Conservation (phyloP, 2,888 invertebrate genomes). For the Lagria hirta region DNA sequence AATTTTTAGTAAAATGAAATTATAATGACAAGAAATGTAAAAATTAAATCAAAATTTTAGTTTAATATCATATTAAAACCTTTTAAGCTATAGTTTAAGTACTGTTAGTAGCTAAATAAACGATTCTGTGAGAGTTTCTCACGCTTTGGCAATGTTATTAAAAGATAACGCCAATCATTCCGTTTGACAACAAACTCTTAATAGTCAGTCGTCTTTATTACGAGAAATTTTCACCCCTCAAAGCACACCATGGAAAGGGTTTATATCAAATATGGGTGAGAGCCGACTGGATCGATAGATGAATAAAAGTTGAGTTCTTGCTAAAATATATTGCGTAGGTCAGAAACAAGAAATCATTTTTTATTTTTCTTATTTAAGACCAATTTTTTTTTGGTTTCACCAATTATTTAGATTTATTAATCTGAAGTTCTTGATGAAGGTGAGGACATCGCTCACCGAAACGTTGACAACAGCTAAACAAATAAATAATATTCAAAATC, state of each 20-base stretch:
- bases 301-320: slow-evolving; percentile 21
- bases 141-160: slow-evolving; percentile 6
- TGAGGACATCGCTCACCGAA: too few relatives aligned
- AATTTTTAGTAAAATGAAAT: too few relatives aligned
- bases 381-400: too few relatives aligned
- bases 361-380: slow-evolving; percentile 5
- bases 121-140: slow-evolving; percentile 5
- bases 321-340: slow-evolving; percentile 15
- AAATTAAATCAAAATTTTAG: too few relatives aligned
- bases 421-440: too few relatives aligned
- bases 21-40: too few relatives aligned
- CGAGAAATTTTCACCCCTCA: slow-evolving; percentile 9
- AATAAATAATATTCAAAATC: too few relatives aligned
- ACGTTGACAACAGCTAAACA: too few relatives aligned
- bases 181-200: slow-evolving; percentile 2
- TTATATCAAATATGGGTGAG: slow-evolving; percentile 15
- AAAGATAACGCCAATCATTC: slow-evolving; percentile 12
- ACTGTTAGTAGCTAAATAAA: too few relatives aligned
- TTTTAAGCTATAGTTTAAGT: too few relatives aligned
- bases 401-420: too few relatives aligned
- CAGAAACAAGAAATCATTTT: slow-evolving; percentile 15
- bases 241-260: slow-evolving; percentile 20
- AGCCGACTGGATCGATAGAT: slow-evolving; percentile 19
- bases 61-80: too few relatives aligned
- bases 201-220: slow-evolving; percentile 13